phyloP scores from a whole-genome alignment of 2,888 invertebrate genomes.

The Tyria jacobaeae region DNA sequence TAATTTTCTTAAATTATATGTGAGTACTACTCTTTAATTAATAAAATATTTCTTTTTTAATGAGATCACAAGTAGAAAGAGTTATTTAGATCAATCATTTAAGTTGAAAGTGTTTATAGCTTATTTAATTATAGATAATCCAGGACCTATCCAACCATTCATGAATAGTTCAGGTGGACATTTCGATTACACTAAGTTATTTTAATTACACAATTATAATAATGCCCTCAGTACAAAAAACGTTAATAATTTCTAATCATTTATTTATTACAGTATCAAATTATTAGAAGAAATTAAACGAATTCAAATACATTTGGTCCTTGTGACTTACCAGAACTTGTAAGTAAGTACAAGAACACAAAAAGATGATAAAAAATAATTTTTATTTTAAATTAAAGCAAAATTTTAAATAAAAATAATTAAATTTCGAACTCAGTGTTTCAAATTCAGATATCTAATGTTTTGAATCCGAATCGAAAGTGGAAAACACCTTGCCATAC shows the following conservation, averaged over 20 bases:
- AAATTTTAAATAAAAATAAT: slow-evolving; percentile 16
- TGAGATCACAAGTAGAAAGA: too few species aligned
- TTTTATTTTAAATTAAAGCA: slow-evolving; percentile 6
- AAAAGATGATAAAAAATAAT: too few species aligned
- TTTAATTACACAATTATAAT: slow-evolving; percentile 13
- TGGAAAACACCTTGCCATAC: slow-evolving; percentile 68
- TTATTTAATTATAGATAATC: background rate
- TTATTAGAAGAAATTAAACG: background rate
- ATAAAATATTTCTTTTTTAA: too few species aligned
- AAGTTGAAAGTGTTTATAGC: too few species aligned
- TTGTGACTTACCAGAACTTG: too few species aligned
- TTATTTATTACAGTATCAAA: background rate
- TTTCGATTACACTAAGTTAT: slow-evolving; percentile 7
- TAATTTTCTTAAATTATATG: too few species aligned
- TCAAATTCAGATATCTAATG: slow-evolving; percentile 60
- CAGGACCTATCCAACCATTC: background rate
- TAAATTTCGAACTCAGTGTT: slow-evolving; percentile 23
- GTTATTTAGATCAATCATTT: background rate
- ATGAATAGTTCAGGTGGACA: slow-evolving; percentile 8
- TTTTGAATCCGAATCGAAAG: slow-evolving; percentile 62
- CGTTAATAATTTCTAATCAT: background rate
- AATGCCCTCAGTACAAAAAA: background rate
- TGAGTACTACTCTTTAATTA: too few species aligned
- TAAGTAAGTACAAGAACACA: too few species aligned
- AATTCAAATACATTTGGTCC: background rate